Percentiles rank a stretch among this genome's conserved stretches.
Conservation (phyloP, 2,113 vertebrate species). For the Pollachius pollachius region DNA sequence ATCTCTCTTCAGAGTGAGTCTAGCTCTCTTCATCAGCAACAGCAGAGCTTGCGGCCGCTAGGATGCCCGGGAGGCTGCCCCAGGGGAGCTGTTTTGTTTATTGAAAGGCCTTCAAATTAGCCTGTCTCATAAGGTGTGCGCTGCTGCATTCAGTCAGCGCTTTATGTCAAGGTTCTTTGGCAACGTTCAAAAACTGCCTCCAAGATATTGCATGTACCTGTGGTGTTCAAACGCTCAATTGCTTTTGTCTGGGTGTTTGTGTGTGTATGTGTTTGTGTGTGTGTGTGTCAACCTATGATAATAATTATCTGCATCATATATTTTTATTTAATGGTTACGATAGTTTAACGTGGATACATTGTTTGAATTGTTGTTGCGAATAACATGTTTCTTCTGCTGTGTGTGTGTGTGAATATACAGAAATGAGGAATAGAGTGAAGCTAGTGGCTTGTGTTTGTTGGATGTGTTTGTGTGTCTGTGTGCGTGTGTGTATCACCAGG, state of each 20-base stretch:
- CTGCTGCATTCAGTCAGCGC: constrained; percentile 9
- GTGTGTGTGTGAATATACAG: constrained; percentile 5
- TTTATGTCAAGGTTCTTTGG: not conserved
- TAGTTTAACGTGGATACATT: no score
- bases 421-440: not conserved
- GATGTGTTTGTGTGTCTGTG: constrained; percentile 8
- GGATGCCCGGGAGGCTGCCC: constrained; percentile 43
- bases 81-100: constrained; percentile 55
- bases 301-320: no score
- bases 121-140: constrained; percentile 34
- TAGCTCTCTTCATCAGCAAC: constrained; percentile 36
- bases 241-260: not conserved
- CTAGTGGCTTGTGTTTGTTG: not conserved
- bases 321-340: no score
- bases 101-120: constrained; percentile 51
- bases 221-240: constrained; percentile 7
- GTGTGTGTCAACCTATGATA: no score
- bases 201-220: no score
- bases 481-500: constrained; percentile 36
- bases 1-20: constrained; percentile 9
- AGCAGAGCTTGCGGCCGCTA: constrained; percentile 27
- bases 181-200: no score
- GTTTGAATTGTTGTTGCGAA: no score
- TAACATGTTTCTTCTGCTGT: no score
- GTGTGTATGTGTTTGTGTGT: no score